These are phyloP conservation scores for Spongia lamella DNA, from an alignment of 37 sponge, comb jelly and placozoan species.

Conservation along the genomic window DNA sequence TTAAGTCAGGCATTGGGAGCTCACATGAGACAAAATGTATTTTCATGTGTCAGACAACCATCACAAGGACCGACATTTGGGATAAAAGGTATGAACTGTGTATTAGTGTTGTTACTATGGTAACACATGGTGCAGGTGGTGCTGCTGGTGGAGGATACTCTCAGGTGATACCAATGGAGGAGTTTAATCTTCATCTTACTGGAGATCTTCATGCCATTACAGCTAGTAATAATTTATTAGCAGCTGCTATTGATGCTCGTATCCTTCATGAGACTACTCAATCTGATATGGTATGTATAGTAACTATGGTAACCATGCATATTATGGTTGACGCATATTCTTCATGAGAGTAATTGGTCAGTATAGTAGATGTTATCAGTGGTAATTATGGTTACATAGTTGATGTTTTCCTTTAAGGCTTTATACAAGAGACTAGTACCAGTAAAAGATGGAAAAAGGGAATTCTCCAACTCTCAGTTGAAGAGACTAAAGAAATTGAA, in stretches of 20 bases:
- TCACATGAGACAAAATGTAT: constrained; percentile 70
- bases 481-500: constrained; percentile 80
- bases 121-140: constrained; percentile 60
- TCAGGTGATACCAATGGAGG: constrained; percentile 99
- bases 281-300: constrained; percentile 51
- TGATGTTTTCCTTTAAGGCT: too few species aligned
- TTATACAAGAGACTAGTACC: constrained; percentile 78
- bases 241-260: constrained; percentile 95
- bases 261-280: constrained; percentile 97
- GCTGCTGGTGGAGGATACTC: constrained; percentile 99
- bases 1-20: constrained; percentile 90
- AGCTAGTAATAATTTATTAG: constrained; percentile 94
- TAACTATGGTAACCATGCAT: too few species aligned
- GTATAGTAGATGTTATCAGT: too few species aligned
- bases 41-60: constrained; percentile 97
- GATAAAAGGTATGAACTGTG: constrained; percentile 77
- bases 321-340: too few species aligned
- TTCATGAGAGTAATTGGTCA: too few species aligned
- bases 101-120: constrained; percentile 20
- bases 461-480: constrained; percentile 75
- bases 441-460: constrained; percentile 48
- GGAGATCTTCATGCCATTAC: constrained; percentile 99
- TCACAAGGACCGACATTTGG: constrained; percentile 99
- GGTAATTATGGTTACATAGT: too few species aligned
- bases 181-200: constrained; percentile 98